Evolutionary conservation across 2,888 invertebrate genomes (phyloP), one percentile per base, ranked within the genome.

Genomic region (Ecliptopera silaceata): DNA sequence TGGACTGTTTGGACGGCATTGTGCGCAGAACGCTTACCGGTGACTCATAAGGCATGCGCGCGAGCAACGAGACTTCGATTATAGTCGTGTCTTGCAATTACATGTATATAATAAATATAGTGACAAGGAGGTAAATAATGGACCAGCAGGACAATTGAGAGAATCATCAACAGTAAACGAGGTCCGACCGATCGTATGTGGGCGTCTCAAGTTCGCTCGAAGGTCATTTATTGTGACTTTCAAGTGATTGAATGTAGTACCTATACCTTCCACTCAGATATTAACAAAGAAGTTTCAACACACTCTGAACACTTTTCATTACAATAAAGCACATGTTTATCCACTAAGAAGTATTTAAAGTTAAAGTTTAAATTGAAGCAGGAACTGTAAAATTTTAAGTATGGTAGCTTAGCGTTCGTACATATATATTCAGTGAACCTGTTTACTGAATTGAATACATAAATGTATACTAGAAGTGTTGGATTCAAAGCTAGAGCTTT

Each of bases 1-100:
- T 91, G 90, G 84, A 76, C 86, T 74, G 83, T 71, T 71, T 82
- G 80, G 81, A 71, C 86, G 84, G 85, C 87, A 84, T 87, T 88
- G 86, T 86, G 88, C 88, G 86, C 88, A 86, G 74, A 82, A 80
- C 82, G 81, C 81, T 80, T 80, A 74, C 79, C 77, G 82, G 77
- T 90, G 90, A 90, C 82, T 90, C 90, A 90, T 74, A 69, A 76
- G 78, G 79, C 79, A 82, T 81, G 89, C 89, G 88, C 87, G 80
- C 85, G 87, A 79, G 88, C 86, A 86, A 75, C 71, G 69, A 82
- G 74, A 81, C 81, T 74, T 72, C 79, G 82, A 85, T 85, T 83
- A 86, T 83, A 83, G 77, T 71, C 59, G 69, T 81, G 82, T 83
- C 80, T 81, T 85, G 86, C 86, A 81, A 86, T 83, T 83, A 85